phyloP scores from a whole-genome alignment of 2,797 vertebrate species.

The Crenichthys baileyi region DNA sequence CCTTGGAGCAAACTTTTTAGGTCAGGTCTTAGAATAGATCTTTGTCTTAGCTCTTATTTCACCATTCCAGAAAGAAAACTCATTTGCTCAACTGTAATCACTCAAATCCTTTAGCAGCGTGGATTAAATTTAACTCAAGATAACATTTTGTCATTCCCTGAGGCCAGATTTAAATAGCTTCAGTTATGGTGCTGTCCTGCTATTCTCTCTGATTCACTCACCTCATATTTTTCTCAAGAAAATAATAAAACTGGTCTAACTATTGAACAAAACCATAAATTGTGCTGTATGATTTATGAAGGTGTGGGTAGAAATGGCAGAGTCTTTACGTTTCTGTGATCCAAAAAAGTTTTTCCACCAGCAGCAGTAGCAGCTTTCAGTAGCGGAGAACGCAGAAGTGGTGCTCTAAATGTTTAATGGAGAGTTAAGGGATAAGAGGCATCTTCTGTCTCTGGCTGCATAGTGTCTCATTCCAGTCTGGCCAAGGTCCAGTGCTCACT shows the following conservation, averaged over 20 bases:
- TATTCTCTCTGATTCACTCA: conserved; percentile 7
- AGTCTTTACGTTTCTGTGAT: conserved; percentile 39
- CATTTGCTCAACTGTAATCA: conserved; percentile 29
- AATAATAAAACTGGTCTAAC: conserved; percentile 10
- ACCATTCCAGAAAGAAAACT: not conserved
- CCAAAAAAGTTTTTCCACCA: conserved; percentile 26
- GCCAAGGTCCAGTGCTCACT: conserved; percentile 72
- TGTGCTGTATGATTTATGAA: conserved; percentile 36
- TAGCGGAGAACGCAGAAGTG: conserved; percentile 40
- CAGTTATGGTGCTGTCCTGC: not conserved
- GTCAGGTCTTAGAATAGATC: not conserved
- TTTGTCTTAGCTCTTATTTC: conserved; percentile 5
- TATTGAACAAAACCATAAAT: conserved; percentile 12
- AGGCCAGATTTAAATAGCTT: conserved; percentile 33
- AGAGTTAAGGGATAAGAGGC: conserved; percentile 62
- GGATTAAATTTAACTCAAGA: conserved; percentile 38
- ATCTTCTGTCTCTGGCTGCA: conserved; percentile 61
- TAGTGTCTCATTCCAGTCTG: conserved; percentile 73
- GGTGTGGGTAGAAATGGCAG: conserved; percentile 18
- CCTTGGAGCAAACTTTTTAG: not conserved
- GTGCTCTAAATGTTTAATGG: conserved; percentile 78
- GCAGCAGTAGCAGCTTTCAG: conserved; percentile 44
- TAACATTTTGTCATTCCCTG: conserved; percentile 30
- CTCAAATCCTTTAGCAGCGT: conserved; percentile 13
- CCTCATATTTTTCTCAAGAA: not conserved